A percentile compares a stretch with the other conserved stretches of the same genome.
These are phyloP conservation scores for Pristionchus exspectatus DNA, from an alignment of 2,888 invertebrate genomes.

Conservation along the genomic window DNA sequence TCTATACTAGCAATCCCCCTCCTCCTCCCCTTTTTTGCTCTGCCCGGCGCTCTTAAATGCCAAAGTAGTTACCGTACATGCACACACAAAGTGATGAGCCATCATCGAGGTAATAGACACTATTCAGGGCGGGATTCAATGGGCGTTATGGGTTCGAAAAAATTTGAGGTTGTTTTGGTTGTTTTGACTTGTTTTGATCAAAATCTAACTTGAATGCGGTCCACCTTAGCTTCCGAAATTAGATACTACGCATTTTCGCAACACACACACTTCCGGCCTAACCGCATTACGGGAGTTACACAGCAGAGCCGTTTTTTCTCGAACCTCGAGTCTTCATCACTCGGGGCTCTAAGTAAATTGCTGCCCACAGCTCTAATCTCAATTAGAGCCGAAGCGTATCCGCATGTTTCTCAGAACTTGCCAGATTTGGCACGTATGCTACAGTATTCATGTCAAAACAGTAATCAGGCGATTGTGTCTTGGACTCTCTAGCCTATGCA, in stretches of 20 bases:
- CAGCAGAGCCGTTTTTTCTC: conserved; percentile 6
- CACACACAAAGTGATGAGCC: no score
- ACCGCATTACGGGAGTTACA: conserved; percentile 22
- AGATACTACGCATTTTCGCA: neutral
- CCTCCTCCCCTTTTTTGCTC: neutral
- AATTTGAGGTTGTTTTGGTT: conserved; percentile 3
- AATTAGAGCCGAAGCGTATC: neutral
- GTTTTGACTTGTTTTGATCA: neutral
- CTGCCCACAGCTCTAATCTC: conserved; percentile 21
- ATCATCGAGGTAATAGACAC: neutral
- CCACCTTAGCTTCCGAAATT: neutral
- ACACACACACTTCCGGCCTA: neutral
- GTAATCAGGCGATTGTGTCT: neutral
- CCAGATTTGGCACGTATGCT: neutral
- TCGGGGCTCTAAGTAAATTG: conserved; percentile 4
- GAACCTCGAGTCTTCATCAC: neutral
- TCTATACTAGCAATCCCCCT: conserved; percentile 11
- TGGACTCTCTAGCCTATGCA: neutral
- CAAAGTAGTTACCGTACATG: conserved; percentile 22
- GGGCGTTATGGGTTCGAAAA: neutral
- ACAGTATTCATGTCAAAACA: neutral
- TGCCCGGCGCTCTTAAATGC: neutral
- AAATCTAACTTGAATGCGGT: neutral
- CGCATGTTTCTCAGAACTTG: neutral
- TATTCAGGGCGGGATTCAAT: neutral